A percentile compares a stretch with the other conserved stretches of the same genome.
Evolutionary conservation across 2,888 invertebrate genomes (phyloP).

Genomic region (Stomorhina lunata): DNA sequence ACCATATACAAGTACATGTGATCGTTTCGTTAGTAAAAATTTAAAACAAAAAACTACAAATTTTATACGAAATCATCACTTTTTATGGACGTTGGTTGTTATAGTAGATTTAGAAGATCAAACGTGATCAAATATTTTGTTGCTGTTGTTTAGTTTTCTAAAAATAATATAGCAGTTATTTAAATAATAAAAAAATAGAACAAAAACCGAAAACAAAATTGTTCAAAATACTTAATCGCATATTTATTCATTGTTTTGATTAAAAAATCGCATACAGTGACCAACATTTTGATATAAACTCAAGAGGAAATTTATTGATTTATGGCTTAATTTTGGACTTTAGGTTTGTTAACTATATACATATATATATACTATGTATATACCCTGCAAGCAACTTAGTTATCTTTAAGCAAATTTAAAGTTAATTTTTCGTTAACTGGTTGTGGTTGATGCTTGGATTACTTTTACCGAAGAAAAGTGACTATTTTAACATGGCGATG

Average conservation of each 20-base stretch:
- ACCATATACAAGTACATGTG: not conserved
- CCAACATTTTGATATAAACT: not conserved
- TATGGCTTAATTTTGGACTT: not conserved
- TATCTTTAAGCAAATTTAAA: too few species aligned
- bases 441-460: too few species aligned
- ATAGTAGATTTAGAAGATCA: too few species aligned
- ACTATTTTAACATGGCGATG: too few species aligned
- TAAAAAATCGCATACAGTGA: not conserved
- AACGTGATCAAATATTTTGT: slow-evolving; percentile 21
- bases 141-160: not conserved
- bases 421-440: too few species aligned
- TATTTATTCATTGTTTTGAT: not conserved
- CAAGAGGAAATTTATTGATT: not conserved
- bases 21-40: not conserved
- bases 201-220: too few species aligned
- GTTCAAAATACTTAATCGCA: not conserved
- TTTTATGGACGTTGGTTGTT: slow-evolving; percentile 1
- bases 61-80: not conserved
- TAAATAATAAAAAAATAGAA: not conserved
- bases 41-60: not conserved
- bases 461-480: too few species aligned
- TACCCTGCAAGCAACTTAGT: too few species aligned
- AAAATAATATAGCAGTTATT: not conserved
- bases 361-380: not conserved
- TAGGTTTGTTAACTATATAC: not conserved